Evolutionary conservation across 2,888 invertebrate genomes (phyloP).

Genomic region (Steromphala cineraria): DNA sequence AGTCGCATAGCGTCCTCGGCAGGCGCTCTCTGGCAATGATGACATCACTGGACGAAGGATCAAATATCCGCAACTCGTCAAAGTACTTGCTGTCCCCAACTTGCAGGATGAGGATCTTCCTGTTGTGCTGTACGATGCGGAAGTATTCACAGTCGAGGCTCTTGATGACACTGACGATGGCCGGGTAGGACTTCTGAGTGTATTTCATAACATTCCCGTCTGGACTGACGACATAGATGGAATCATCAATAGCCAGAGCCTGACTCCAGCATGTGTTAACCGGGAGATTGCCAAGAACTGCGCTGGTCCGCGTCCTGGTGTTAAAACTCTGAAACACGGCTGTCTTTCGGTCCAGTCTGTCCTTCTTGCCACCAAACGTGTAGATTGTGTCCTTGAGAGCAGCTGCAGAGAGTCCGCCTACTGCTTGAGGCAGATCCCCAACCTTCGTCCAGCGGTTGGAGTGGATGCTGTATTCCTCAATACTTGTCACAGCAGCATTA

Average conservation of each 20-base stretch:
- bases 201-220: slow-evolving; percentile 39
- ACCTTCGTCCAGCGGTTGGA: slow-evolving; percentile 28
- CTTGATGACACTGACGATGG: slow-evolving; percentile 37
- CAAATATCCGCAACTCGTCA: slow-evolving; percentile 34
- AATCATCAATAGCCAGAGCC: slow-evolving; percentile 37
- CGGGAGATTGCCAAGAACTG: slow-evolving; percentile 32
- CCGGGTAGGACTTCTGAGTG: slow-evolving; percentile 27
- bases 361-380: slow-evolving; percentile 41
- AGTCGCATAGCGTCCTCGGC: slow-evolving; percentile 41
- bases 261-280: slow-evolving; percentile 39
- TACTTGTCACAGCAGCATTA: slow-evolving; percentile 26
- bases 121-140: slow-evolving; percentile 38
- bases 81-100: slow-evolving; percentile 39
- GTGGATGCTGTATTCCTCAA: slow-evolving; percentile 35
- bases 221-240: slow-evolving; percentile 39
- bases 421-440: slow-evolving; percentile 35
- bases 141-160: slow-evolving; percentile 40
- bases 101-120: slow-evolving; percentile 37
- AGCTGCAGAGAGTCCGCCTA: slow-evolving; percentile 39
- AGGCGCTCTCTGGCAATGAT: slow-evolving; percentile 36
- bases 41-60: slow-evolving; percentile 4
- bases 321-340: slow-evolving; percentile 38
- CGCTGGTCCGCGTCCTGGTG: slow-evolving; percentile 34
- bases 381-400: slow-evolving; percentile 36
- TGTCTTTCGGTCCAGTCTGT: slow-evolving; percentile 35